These are phyloP conservation scores for Mobula hypostoma DNA, from an alignment of 2,113 vertebrate species.

Conservation along the genomic window DNA sequence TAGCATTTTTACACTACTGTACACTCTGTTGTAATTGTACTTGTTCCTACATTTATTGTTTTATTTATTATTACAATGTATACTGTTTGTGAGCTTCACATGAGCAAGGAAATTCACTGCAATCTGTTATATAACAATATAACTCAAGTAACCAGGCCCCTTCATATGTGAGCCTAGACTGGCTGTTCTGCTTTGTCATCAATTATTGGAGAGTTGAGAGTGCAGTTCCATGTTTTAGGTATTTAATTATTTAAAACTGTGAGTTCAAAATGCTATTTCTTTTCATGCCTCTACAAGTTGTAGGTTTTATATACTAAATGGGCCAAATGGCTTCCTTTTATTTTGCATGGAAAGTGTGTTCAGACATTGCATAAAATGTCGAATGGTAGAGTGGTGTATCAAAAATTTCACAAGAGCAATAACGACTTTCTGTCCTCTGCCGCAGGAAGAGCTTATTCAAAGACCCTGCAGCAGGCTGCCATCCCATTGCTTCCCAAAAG, in stretches of 20 bases:
- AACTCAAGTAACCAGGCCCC: background rate
- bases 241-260: background rate
- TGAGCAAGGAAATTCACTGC: too few relatives aligned
- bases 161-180: background rate
- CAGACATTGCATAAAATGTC: background rate
- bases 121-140: too few relatives aligned
- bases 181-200: background rate
- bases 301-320: too few relatives aligned
- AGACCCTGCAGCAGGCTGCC: constrained; percentile 86
- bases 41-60: too few relatives aligned
- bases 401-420: background rate
- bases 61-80: too few relatives aligned
- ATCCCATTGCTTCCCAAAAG: constrained; percentile 77
- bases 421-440: constrained; percentile 35
- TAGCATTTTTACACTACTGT: background rate
- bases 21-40: too few relatives aligned
- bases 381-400: background rate
- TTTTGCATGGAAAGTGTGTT: background rate
- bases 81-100: too few relatives aligned
- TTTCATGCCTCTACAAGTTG: background rate
- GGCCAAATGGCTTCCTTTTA: too few relatives aligned
- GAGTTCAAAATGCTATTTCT: background rate
- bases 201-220: background rate
- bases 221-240: background rate
- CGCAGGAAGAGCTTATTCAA: constrained; percentile 82